A percentile compares a stretch with the other conserved stretches of the same genome.
phyloP scores from a whole-genome alignment of 2,113 vertebrate genomes.

The Ochotona curzoniae region DNA sequence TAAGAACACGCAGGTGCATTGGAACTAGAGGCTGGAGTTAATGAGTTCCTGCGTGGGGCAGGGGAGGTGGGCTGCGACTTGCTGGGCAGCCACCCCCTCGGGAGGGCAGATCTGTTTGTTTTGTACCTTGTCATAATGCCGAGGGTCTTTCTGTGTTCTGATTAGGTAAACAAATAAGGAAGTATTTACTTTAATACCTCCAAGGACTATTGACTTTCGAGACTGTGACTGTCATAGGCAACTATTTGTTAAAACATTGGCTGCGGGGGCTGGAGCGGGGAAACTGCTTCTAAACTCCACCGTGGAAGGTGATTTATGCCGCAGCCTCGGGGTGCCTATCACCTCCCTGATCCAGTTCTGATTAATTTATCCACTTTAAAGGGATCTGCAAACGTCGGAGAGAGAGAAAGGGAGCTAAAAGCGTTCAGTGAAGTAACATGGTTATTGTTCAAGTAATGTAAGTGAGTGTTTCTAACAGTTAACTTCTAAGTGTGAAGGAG shows the following conservation, averaged over 20 bases:
- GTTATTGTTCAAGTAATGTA: slow-evolving; percentile 45
- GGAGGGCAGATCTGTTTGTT: slow-evolving; percentile 52
- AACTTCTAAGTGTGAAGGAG: slow-evolving; percentile 23
- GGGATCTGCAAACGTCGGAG: not conserved
- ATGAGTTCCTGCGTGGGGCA: not conserved
- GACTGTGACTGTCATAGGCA: slow-evolving; percentile 9
- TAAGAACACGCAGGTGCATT: not conserved
- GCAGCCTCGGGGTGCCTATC: not conserved
- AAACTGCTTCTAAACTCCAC: slow-evolving; percentile 42
- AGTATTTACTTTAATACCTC: slow-evolving; percentile 64
- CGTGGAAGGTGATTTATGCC: slow-evolving; percentile 47
- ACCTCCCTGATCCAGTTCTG: slow-evolving; percentile 14
- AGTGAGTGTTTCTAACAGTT: not conserved
- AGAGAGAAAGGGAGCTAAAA: slow-evolving; percentile 20
- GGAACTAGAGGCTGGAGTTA: not conserved
- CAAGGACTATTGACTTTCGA: slow-evolving; percentile 58
- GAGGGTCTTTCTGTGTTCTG: slow-evolving; percentile 37
- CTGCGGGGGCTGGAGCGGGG: not conserved
- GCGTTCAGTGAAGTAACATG: not conserved
- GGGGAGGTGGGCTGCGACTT: not conserved
- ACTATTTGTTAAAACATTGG: slow-evolving; percentile 59
- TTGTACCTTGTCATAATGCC: slow-evolving; percentile 32
- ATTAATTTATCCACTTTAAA: slow-evolving; percentile 57
- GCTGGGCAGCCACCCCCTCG: not conserved
- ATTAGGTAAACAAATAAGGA: slow-evolving; percentile 51